Evolutionary conservation across 2,797 vertebrate species (phyloP), one percentile per base, ranked within the genome.

Genomic region (Catamblyrhynchus diadema): DNA sequence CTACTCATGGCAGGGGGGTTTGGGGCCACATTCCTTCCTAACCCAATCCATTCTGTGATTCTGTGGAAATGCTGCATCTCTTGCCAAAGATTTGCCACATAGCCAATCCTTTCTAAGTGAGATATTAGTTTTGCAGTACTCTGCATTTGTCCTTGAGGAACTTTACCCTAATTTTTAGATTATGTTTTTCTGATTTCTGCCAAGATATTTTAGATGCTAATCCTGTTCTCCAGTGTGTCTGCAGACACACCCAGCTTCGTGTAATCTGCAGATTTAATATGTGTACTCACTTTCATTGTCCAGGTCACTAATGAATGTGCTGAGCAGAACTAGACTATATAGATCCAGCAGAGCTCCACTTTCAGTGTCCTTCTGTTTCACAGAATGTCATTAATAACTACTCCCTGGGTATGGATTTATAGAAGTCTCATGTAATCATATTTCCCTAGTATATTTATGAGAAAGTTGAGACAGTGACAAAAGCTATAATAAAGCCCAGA

Each of bases 241-340:
- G 72, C 75, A 67, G 89, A 83, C 75, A 61, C 15, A 42, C 75
- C 37, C 85, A 88, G 75, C 61, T 83, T 89, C 0, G 0, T 89
- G 54, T 95, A 87, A 91, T 93, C 84, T 92, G 53, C 57, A 83
- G 72, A 81, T 91, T 89, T 94, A 89, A 91, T 94, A 86, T 48
- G 22, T 35, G 17, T 78, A 70, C 48, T 93, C 1, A 3, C 28
- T 74, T 91, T 83, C 42, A 61, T 71, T 8, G 8, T 71, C 50
- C 65, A 71, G 95, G 94, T 93, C 91, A 93, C 79, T 96, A 93
- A 95, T 96, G 91, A 94, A 74, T 92, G 70, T 94, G 85, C 74
- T 81, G 89, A 85, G 91, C 64, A 87, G 72, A 78, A 41, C 39
- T 45, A 80, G 32, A 39, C 74, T 80, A 24, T 65, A 69, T 6